Evolutionary conservation across 2,113 vertebrate genomes (phyloP), one percentile per base, ranked within the genome.

Genomic region (Helogale parvula): DNA sequence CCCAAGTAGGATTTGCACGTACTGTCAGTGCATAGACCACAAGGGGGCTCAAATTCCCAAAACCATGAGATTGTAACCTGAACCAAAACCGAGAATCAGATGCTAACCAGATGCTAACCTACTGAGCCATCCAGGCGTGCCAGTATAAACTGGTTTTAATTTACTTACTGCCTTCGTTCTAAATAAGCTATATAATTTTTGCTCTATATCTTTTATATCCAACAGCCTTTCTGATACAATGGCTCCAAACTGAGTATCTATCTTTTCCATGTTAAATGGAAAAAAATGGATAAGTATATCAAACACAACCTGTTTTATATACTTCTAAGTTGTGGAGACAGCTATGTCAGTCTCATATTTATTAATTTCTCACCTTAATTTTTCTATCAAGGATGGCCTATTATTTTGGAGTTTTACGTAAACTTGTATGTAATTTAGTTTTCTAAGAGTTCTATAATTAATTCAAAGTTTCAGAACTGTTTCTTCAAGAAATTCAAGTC

Each of bases 401-500:
- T 90, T 33, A 68, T 68, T 79, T 79, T 12, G 45, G 66, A 21
- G 4, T 33, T 92, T 52, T 52, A 74, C 3, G 65, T 14, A 89
- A 90, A 90, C 23, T 35, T 81, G 8, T 76, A 47, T 76, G 11
- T 81, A 88, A 71, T 63, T 82, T 33, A 66, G 50, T 85, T 71
- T 72, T 52, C 31, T 54, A 81, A 69, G 71, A 47, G 35, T 90
- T 94, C 35, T 57, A 19, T 60, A 90, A 86, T 86, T 85, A 86
- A 79, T 65, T 74, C n/a, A 71, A 87, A 91, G 80, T 71, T 91
- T 88, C 31, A 50, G 33, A 92, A 93, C 3, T 83, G 33, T 50
- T 95, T 91, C 31, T 84, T 31, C n/a, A 85, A 84, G 12, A 81
- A 90, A 96, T 60, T 92, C 25, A 91, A 92, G 45, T 77, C 12